Evolutionary conservation across 2,113 vertebrate genomes (phyloP), one percentile per base, ranked within the genome.

Genomic region (Albula goreensis): DNA sequence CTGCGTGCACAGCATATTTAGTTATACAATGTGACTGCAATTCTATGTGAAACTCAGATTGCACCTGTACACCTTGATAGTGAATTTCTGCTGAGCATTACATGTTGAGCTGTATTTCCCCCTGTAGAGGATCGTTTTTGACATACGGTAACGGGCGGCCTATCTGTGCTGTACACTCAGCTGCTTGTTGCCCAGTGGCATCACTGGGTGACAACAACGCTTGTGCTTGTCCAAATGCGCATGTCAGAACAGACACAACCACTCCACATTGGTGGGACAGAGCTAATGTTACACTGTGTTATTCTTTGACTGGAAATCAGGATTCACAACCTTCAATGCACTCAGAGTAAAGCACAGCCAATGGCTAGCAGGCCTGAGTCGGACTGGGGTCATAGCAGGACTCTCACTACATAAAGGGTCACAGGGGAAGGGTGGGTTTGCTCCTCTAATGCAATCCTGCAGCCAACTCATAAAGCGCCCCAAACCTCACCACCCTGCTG

Each of bases 1-100:
- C 70, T 79, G 77, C 22, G 84, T 57, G 84, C 41, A 85, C 52
- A 79, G 52, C 41, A 12, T 50, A 8, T 48, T 50, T 80, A 50
- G 17, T 41, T n/a, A 25, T 9, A 48, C 78, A 25, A n/a, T 57
- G 31, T 52, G 79, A 79, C 52, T 79, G 77, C 77, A 79, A 60
- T 79, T 80, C 53, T 53, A 50, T 5, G 19, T 53, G 48, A 56
- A 57, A 8, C 52, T 57, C 7, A 10, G 49, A 80, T n/a, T 4
- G 56, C 52, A 80, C n/a, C 77, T 60, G 74, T 19, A n/a, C 3
- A 79, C 52, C 17, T 5, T 10, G 17, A 79, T 50, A 50, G 41
- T 79, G 52, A 13, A 79, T 79, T 31, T 85, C 31, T 60, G 25
- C 13, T 78, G 11, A 84, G 66, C n/a, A 5, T 70, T 83, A 7